Evolutionary conservation across 2,797 vertebrate genomes (phyloP), one percentile per base, ranked within the genome.

Genomic region (Amblyraja radiata): DNA sequence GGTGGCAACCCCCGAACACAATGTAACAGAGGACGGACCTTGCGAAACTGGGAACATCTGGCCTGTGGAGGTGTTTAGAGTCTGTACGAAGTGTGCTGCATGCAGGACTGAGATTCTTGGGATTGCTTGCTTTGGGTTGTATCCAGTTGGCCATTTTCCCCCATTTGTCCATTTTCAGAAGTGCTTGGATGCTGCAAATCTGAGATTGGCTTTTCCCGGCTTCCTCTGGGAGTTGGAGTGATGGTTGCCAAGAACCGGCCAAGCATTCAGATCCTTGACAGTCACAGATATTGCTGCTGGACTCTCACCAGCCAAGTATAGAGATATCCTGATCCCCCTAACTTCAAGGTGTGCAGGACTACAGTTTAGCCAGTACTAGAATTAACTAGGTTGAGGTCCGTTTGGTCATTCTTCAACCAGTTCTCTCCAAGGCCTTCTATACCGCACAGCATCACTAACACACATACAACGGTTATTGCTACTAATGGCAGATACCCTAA

Each of bases 391-490:
- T 68, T 88, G 84, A 88, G 84, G 90, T 73, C 71, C 54, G 71
- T 92, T 92, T 54, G 90, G 68, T 74, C 90, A 92, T 76, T 73
- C 46, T 46, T 74, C 90, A 74, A 28, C 90, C 90, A 92, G 68
- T 91, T 46, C 68, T 11, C 25, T 92, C 71, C 25, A 14, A 68
- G 84, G n/a, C n/a, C 61, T 39, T 73, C 71, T 92, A 92, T 76
- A 88, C 61, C 36, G 84, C 36, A 92, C 36, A 92, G 90, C 90
- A 74, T 92, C 21, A 97, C 95, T 97, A 97, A 95, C 95, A 97
- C 97, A 98, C 98, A 97, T 97, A 98, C 97, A 97, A 97, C 96
- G 96, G 95, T 98, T 99, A 99, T 99, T 99, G 98, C 98, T 99
- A 97, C 97, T 97, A 98, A 98, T 97, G 95, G 95, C 96, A 97